Evolutionary conservation across 2,888 invertebrate species (phyloP), one percentile per base, ranked within the genome.

Genomic region (Polyploca ridens): DNA sequence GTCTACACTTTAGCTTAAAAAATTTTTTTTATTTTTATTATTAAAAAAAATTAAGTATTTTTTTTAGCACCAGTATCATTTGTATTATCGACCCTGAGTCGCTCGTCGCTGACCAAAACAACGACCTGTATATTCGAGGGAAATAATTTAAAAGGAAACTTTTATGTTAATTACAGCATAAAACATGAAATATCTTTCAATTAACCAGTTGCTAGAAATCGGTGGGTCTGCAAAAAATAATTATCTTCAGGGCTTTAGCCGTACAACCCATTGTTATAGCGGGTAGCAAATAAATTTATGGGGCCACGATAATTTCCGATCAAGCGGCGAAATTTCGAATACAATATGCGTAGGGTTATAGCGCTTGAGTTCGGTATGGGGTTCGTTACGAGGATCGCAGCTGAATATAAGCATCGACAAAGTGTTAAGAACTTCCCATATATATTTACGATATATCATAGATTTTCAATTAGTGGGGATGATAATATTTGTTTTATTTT

Each of bases 281-380:
- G 63, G 67, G 62, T 66, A 63, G 33, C 74, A 70, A 76, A 78
- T 78, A 72, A 72, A 78, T 62, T 74, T 74, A 66, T 54, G 54
- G 19, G 54, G 19, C 54, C 54, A 14, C 19, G 54, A 19, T 54
- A 54, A 54, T 54, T 54, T 54, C 54, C 54, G 16, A 54, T 54
- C 16, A 54, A 54, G 54, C 54, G 54, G 8, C 54, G 19, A 54
- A 54, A 54, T 54, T 41, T 54, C 54, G 54, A 54, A 54, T 54
- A 54, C 54, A 54, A 54, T 54, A 54, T 54, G 54, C 16, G 19
- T 54, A 19, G 54, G 54, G 54, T 54, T 49, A 54, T 54, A 8
- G 19, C 54, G 19, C 16, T 54, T 19, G 54, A 19, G 54, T 19
- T 54, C 54, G 27, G 27, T 27, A 54, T 54, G 54, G 54, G 54